Base-by-base conservation (phyloP, 2,888 invertebrate genomes). In the Synanthedon andrenaeformis region DNA sequence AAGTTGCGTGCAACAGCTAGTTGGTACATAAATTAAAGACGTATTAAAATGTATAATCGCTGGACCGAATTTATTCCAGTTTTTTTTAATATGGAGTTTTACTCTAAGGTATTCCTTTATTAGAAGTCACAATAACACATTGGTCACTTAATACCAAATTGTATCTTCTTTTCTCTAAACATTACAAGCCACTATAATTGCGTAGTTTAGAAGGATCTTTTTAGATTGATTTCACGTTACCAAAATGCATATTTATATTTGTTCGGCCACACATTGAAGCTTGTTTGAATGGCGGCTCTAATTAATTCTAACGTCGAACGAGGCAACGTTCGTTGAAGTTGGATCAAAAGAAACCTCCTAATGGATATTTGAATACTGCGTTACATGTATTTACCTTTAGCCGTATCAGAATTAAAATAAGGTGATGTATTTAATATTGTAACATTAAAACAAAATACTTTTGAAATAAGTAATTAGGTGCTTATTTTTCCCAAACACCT, bases 291-390 rank as follows among this genome's bases (percentile, higher is more conserved):
- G 74, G 75, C 72, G 66, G 64, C 59, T 69, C 76, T 79, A 80
- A 83, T 81, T 82, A 82, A 79, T 83, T 78, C 76, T 62, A 62
- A 69, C 70, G 74, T 74, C 74, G 75, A 78, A 74, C 67, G 61
- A 68, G 65, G 62, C 64, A 66, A 64, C 66, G 62, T 67, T 76
- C 76, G 76, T 73, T 76, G 75, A 74, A 67, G 66, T 54, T 61
- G 71, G 72, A 80, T 83, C 78, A 80, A 83, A 86, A 83, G 80
- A 82, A 79, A 76, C 74, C 76, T 74, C 64, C 70, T 83, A 83
- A 85, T 85, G 84, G 74, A 74, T 78, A 84, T 84, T 82, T 83
- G 82, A 85, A 83, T 79, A 66, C 76, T 61, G 59, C 57, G 53
- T 74, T 72, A 73, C 72, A 58, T 49, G 57, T 60, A 72, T 73